Conservation (phyloP, 1,140 invertebrate genomes). For the Sinella curviseta region DNA sequence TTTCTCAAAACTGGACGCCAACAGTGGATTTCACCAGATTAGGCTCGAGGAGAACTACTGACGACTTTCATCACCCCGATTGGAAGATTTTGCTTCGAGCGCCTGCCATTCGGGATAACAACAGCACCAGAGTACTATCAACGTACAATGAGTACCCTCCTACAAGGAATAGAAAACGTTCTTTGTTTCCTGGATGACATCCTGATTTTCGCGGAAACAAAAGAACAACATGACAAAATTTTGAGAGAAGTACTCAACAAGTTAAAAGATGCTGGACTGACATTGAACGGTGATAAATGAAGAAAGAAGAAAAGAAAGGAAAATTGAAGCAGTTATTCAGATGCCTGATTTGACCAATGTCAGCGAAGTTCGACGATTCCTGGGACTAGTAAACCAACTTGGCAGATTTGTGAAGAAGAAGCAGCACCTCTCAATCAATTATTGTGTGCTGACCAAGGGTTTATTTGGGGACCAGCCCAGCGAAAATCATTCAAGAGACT, state of each 20-base stretch:
- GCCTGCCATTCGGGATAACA: conserved; percentile 52
- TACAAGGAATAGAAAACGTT: conserved; percentile 46
- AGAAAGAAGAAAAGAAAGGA: conserved; percentile 52
- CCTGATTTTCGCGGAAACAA: conserved; percentile 43
- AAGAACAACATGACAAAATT: conserved; percentile 43
- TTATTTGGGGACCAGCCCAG: conserved; percentile 50
- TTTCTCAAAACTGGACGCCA: conserved; percentile 54
- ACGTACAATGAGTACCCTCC: conserved; percentile 40
- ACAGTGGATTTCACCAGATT: conserved; percentile 55
- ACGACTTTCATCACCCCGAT: conserved; percentile 52
- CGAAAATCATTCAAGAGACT: conserved; percentile 49
- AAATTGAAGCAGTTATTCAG: conserved; percentile 53
- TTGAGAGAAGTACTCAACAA: conserved; percentile 48
- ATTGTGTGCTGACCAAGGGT: conserved; percentile 49
- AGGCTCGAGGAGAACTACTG: conserved; percentile 50
- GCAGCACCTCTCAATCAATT: conserved; percentile 48
- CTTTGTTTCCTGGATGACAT: conserved; percentile 51
- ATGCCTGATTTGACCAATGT: conserved; percentile 50
- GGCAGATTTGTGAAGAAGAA: conserved; percentile 51
- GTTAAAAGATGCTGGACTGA: conserved; percentile 18
- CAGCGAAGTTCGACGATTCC: conserved; percentile 52
- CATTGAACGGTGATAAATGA: conserved; percentile 52
- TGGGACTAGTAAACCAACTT: conserved; percentile 56
- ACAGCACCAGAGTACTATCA: conserved; percentile 50
- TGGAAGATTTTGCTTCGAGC: conserved; percentile 51